Evolutionary conservation across 2,888 invertebrate genomes (phyloP).

Genomic region (Tinea trinotella): DNA sequence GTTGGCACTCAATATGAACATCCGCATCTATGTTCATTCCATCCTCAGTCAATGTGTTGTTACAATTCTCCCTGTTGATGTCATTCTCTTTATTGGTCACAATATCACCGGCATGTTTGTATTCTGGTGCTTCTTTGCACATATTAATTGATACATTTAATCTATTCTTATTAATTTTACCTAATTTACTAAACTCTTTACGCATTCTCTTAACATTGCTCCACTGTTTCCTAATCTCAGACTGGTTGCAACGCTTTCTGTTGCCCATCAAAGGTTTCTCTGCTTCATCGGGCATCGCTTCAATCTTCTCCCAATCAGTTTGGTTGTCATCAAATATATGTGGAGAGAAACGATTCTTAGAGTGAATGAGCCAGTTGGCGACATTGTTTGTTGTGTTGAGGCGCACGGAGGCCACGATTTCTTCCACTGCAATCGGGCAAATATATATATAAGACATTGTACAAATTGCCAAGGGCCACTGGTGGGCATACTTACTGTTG

Average conservation of each 20-base stretch:
- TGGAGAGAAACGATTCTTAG: constrained; percentile 57
- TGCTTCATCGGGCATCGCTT: constrained; percentile 42
- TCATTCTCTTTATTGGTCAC: not conserved
- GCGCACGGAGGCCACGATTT: constrained; percentile 24
- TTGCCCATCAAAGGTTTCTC: constrained; percentile 52
- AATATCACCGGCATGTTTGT: not conserved
- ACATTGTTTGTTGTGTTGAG: constrained; percentile 41
- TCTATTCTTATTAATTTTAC: constrained; percentile 51
- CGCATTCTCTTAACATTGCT: constrained; percentile 59
- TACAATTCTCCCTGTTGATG: not conserved
- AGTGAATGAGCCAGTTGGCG: constrained; percentile 51
- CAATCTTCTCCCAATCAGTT: constrained; percentile 63
- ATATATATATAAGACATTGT: not conserved
- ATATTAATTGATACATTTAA: constrained; percentile 62
- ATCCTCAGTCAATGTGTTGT: not conserved
- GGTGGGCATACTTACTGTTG: constrained; percentile 38
- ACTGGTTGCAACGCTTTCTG: constrained; percentile 40
- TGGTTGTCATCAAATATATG: constrained; percentile 36
- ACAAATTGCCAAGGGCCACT: no score
- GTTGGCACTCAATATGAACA: not conserved
- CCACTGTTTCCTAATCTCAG: constrained; percentile 44
- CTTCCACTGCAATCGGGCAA: constrained; percentile 42
- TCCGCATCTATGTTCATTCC: not conserved
- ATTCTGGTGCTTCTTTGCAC: constrained; percentile 40
- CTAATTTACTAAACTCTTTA: constrained; percentile 57